Percentiles rank a stretch among this genome's conserved stretches.
phyloP scores from a whole-genome alignment of 2,888 invertebrate genomes.

The Antheraea assamensis region DNA sequence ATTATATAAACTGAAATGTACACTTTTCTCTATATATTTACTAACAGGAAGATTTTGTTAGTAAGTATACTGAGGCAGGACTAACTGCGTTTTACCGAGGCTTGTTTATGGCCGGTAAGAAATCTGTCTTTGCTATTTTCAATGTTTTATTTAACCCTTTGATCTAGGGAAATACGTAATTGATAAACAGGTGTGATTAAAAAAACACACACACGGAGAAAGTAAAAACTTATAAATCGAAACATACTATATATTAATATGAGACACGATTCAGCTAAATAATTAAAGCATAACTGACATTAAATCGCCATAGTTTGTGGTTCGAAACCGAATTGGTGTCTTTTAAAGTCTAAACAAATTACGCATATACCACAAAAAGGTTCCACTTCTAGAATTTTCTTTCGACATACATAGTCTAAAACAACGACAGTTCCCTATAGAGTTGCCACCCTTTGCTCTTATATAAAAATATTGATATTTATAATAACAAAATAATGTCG shows the following conservation, averaged over 20 bases:
- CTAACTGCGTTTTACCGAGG: too few relatives aligned
- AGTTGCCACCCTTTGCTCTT: not conserved
- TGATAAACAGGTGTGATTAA: not conserved
- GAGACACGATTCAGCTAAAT: not conserved
- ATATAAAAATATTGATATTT: not conserved
- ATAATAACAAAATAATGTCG: too few relatives aligned
- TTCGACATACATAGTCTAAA: not conserved
- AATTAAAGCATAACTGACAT: not conserved
- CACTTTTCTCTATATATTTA: too few relatives aligned
- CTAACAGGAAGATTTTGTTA: too few relatives aligned
- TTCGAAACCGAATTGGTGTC: not conserved
- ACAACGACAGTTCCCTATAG: not conserved
- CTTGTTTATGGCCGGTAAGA: too few relatives aligned
- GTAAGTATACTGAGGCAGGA: too few relatives aligned
- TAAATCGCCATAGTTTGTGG: not conserved
- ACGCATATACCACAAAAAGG: not conserved
- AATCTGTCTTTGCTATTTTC: too few relatives aligned
- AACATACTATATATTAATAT: not conserved
- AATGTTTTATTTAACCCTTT: not conserved
- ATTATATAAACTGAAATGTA: too few relatives aligned
- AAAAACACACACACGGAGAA: not conserved
- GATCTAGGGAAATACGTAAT: not conserved
- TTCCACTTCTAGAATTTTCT: not conserved
- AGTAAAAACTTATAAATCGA: not conserved
- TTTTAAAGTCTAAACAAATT: not conserved